Evolutionary conservation across 2,888 invertebrate species (phyloP).

Genomic region (Oligia latruncula): DNA sequence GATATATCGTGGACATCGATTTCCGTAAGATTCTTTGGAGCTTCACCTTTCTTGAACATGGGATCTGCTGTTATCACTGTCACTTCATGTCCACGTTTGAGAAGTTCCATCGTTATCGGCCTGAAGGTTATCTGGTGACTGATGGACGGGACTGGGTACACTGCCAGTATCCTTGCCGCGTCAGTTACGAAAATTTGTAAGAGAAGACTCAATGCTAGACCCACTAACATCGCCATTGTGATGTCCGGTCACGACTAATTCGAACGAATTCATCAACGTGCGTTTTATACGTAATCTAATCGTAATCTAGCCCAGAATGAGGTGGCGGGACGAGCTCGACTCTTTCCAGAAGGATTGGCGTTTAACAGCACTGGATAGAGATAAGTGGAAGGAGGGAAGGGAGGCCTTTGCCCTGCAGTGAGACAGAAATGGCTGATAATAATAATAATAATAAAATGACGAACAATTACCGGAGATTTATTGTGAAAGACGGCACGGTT

Average conservation of each 20-base stretch:
- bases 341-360: no score
- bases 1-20: conserved; percentile 75
- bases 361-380: no score
- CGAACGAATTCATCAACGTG: background rate
- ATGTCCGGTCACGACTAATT: conserved; percentile 17
- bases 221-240: conserved; percentile 17
- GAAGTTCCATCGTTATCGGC: conserved; percentile 77
- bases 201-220: conserved; percentile 6
- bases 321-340: no score
- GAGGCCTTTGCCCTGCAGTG: no score
- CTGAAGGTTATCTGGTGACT: conserved; percentile 82
- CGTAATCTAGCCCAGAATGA: no score
- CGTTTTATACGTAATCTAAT: conserved; percentile 36
- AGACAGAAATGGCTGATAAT: no score
- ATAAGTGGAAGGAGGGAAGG: no score
- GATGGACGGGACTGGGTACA: conserved; percentile 77
- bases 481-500: no score
- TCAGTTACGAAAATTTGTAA: conserved; percentile 28
- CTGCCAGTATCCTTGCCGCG: conserved; percentile 75
- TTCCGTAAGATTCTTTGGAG: conserved; percentile 77
- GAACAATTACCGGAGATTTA: no score
- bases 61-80: conserved; percentile 80
- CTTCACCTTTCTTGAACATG: conserved; percentile 66
- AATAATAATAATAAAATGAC: no score
- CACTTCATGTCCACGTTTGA: conserved; percentile 81